Conservation (phyloP, 1,140 invertebrate species). For the Copidosoma floridanum region DNA sequence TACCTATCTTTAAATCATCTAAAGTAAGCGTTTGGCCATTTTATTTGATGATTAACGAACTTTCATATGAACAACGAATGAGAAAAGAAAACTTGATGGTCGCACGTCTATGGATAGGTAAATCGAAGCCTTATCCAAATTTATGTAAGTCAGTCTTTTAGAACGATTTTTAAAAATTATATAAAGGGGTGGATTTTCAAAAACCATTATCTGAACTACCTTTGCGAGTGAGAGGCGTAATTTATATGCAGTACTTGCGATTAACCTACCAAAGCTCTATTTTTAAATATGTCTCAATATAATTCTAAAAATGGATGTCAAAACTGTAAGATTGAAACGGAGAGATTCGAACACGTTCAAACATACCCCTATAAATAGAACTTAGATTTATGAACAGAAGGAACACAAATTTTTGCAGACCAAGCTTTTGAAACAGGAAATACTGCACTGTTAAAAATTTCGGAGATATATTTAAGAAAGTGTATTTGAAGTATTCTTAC, state of each 20-base stretch:
- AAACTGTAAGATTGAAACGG: conserved; percentile 6
- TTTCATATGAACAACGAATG: background rate
- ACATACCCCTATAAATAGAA: conserved; percentile 8
- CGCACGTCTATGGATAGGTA: background rate
- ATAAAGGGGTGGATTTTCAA: background rate
- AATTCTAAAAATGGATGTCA: conserved; percentile 18
- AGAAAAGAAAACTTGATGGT: background rate
- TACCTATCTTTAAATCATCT: background rate
- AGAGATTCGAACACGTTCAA: background rate
- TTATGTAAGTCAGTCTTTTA: background rate
- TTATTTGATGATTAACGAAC: background rate
- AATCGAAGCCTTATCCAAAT: background rate
- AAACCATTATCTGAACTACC: background rate
- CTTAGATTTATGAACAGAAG: conserved; percentile 22
- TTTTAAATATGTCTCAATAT: conserved; percentile 13
- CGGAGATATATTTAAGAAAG: too few relatives aligned
- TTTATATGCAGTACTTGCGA: background rate
- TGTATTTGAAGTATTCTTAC: too few relatives aligned
- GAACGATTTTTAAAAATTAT: background rate
- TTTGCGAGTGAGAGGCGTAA: background rate
- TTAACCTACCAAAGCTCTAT: conserved; percentile 12
- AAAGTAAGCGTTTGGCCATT: background rate
- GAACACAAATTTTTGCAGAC: conserved; percentile 6
- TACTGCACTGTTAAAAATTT: too few relatives aligned
- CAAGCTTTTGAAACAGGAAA: background rate